Base-by-base conservation (phyloP, 2,113 vertebrate genomes). In the Urocitellus parryii region DNA sequence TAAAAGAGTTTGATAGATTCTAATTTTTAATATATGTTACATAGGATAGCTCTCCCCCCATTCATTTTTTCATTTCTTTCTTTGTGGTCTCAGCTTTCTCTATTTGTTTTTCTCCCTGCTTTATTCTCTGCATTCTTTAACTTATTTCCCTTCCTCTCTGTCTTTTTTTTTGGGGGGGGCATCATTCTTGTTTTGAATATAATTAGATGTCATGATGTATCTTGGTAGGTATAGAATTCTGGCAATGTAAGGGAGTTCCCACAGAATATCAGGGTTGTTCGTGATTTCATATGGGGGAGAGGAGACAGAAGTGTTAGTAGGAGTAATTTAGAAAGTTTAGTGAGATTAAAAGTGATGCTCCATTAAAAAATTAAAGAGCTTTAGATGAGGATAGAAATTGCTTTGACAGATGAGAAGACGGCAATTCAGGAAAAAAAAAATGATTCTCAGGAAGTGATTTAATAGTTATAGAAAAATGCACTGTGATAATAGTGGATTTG, bases 331-430 rank as follows among this genome's bases (percentile, higher is more conserved):
- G 25, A 65, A 87, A 84, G 65, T 68, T 91, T 83, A 65, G 13
- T n/a, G 72, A 95, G 42, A 87, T 81, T 84, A 67, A 8, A 88
- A 90, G 22, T 37, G 20, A 84, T 80, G 10, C 13, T 58, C 24
- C 48, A 45, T 45, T 96, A 92, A 91, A 91, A 77, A 80, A 82
- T 70, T 85, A 61, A 88, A 94, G 91, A 76, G 42, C 9, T 88
- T 96, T 88, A 90, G 22, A 70, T 90, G 81, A 88, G 22, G 13
- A 20, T 77, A 96, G n/a, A 92, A 92, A 91, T 93, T 83, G 17
- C 20, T 86, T 90, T 95, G 90, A 88, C 65, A 96, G 70, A 88
- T 42, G 77, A 92, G 32, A 87, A 88, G 61, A 82, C 73, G 48
- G 34, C 32, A 93, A 88, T 79, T 91, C 32, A 86, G 25, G 13